phyloP scores from a whole-genome alignment of 2,113 vertebrate genomes.

The Callospermophilus lateralis region DNA sequence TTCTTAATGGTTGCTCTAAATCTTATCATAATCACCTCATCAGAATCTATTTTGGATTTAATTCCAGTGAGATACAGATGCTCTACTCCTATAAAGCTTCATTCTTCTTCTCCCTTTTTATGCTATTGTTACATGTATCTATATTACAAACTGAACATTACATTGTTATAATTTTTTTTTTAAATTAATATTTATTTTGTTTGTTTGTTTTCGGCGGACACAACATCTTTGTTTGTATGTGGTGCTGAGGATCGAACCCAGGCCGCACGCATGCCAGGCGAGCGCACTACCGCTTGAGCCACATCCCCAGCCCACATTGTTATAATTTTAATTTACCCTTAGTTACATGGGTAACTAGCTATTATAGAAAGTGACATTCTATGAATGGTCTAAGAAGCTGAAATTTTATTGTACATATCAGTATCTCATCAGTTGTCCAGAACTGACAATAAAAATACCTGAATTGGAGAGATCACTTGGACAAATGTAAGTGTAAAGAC shows the following conservation, averaged over 20 bases:
- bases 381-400: conserved; percentile 2
- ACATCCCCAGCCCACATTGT: too few species aligned
- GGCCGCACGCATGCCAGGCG: too few species aligned
- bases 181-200: too few species aligned
- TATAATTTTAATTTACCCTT: not conserved
- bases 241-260: too few species aligned
- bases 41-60: not conserved
- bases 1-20: not conserved
- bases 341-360: not conserved
- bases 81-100: not conserved
- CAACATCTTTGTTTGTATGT: too few species aligned
- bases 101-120: not conserved
- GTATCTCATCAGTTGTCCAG: not conserved
- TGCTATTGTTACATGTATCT: not conserved
- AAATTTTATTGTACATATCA: not conserved
- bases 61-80: not conserved
- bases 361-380: not conserved
- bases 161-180: not conserved
- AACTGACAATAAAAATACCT: not conserved
- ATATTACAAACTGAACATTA: not conserved
- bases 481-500: conserved; percentile 45
- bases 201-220: too few species aligned
- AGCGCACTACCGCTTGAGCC: too few species aligned
- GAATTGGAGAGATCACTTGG: conserved; percentile 8
- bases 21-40: not conserved